These are phyloP conservation scores for Entomyzon cyanotis DNA, from an alignment of 2,113 vertebrate genomes.

Conservation along the genomic window DNA sequence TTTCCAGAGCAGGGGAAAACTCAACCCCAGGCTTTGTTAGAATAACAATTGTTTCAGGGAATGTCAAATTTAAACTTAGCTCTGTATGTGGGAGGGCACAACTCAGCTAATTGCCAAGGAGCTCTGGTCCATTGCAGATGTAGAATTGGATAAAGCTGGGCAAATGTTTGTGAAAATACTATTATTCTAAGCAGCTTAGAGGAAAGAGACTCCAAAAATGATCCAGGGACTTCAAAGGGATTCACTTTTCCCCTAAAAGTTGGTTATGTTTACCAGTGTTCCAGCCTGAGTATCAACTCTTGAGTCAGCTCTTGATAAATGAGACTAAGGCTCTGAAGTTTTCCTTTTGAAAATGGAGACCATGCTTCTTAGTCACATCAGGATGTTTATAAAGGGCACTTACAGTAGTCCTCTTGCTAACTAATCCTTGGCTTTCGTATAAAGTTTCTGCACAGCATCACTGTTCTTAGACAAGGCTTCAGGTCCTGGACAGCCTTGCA, in stretches of 20 bases:
- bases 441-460: neutral
- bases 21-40: slow-evolving; percentile 24
- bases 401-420: neutral
- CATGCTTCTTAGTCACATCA: neutral
- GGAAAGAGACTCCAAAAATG: neutral
- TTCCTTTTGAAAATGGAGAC: neutral
- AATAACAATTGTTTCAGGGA: slow-evolving; percentile 1
- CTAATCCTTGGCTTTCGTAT: neutral
- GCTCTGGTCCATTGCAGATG: neutral
- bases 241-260: neutral
- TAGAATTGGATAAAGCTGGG: slow-evolving; percentile 22
- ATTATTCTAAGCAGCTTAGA: neutral
- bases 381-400: neutral
- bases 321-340: neutral
- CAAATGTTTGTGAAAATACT: neutral
- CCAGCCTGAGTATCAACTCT: neutral
- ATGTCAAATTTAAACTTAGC: neutral
- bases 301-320: neutral
- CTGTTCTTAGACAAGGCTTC: neutral
- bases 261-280: neutral
- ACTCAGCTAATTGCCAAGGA: neutral
- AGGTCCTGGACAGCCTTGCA: neutral
- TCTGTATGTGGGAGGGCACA: neutral
- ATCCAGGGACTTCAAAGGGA: neutral
- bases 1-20: slow-evolving; percentile 3